Base-by-base conservation (phyloP, 2,797 vertebrate genomes). In the Sebastes oblongus region DNA sequence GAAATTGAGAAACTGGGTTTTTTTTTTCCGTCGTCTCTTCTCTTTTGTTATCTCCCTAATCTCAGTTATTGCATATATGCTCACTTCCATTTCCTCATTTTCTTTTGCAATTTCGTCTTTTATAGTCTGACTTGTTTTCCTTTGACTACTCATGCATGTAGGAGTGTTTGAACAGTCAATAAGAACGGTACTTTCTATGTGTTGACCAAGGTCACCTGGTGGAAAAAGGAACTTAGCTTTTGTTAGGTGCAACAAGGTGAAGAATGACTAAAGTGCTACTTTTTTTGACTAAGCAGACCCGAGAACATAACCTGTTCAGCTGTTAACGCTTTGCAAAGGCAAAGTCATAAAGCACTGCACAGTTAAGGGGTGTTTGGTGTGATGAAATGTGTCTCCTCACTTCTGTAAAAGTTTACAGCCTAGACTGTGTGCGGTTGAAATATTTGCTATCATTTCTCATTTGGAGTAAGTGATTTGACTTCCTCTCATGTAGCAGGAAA, bases 31-130 rank as follows among this genome's bases (percentile, higher is more conserved):
- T 25, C 58, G 20, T 68, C 56, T 72, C 8, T 60, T 77, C 42
- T 85, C 16, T 68, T 0, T 54, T 67, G 13, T 73, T 55, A 58
- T 78, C 71, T 54, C 32, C 3, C 3, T 58, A 55, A 80, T 75
- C 55, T 75, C 22, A 60, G 6, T 72, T 80, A 77, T 90, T 91
- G 20, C 86, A 54, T n/a, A 71, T 60, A 2, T 1, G 2, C 2
- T 60, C 4, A 32, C 64, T 85, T 83, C 72, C 80, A 87, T 81
- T 94, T 95, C 93, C 88, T 88, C 80, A 70, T 92, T 93, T 88
- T 67, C 18, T 75, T 42, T 54, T 39, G 27, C 60, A 60, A 30
- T 68, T 72, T 14, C 0, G 6, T 80, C 0, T 66, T 77, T 68
- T 77, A 65, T 54, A 81, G 71, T 66, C 52, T 25, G 20, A 65